These are phyloP conservation scores for Carassius carassius DNA, from an alignment of 2,113 vertebrate species.

Conservation along the genomic window DNA sequence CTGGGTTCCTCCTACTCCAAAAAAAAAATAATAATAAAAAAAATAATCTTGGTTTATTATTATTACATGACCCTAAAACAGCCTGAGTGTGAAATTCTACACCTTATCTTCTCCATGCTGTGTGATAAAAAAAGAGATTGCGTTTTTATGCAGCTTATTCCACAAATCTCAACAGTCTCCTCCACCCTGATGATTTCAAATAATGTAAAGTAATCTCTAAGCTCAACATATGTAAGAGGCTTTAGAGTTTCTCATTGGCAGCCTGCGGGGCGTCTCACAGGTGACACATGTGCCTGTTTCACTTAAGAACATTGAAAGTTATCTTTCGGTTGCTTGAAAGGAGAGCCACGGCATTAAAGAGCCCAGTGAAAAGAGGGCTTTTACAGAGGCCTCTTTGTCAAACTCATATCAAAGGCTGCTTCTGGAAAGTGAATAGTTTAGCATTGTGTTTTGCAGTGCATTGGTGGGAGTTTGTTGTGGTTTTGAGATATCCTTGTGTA, in stretches of 20 bases:
- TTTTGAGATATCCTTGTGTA: slow-evolving; percentile 15
- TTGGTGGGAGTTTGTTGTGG: slow-evolving; percentile 61
- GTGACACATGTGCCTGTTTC: slow-evolving; percentile 65
- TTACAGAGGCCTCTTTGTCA: slow-evolving; percentile 70
- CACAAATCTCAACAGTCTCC: not conserved
- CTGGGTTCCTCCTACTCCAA: not conserved
- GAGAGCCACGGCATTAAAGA: slow-evolving; percentile 59
- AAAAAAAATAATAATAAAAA: not conserved
- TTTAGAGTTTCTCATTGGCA: slow-evolving; percentile 40
- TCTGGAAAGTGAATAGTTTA: slow-evolving; percentile 64
- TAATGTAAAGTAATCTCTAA: slow-evolving; percentile 36
- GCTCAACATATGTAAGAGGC: slow-evolving; percentile 49
- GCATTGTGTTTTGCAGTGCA: slow-evolving; percentile 63
- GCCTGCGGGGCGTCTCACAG: slow-evolving; percentile 55
- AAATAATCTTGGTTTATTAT: slow-evolving; percentile 8
- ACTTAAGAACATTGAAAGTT: slow-evolving; percentile 67
- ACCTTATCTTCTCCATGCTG: not conserved
- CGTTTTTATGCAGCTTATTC: not conserved
- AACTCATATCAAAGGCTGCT: slow-evolving; percentile 68
- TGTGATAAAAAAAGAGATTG: not conserved
- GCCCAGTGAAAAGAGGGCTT: slow-evolving; percentile 57
- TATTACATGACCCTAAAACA: slow-evolving; percentile 30
- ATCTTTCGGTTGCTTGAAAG: slow-evolving; percentile 70
- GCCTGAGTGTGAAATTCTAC: slow-evolving; percentile 15
- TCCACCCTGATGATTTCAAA: not conserved